Evolutionary conservation across 2,888 invertebrate genomes (phyloP).

Genomic region (Anodontia alba): DNA sequence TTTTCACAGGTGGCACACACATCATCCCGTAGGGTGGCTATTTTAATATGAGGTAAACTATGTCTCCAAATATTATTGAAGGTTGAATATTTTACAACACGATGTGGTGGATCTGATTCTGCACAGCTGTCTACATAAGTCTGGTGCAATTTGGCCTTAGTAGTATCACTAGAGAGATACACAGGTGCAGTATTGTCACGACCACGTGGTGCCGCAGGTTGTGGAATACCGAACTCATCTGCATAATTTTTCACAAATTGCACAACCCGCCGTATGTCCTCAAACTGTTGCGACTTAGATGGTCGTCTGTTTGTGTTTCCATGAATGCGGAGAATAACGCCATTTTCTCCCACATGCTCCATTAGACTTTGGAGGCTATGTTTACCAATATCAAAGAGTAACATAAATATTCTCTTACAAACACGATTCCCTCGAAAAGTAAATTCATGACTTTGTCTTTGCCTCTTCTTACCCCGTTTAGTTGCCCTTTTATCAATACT

Average conservation of each 20-base stretch:
- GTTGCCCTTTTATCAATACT: no score
- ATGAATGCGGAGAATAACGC: no score
- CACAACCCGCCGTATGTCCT: not conserved
- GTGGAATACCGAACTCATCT: not conserved
- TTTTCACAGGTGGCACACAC: slow-evolving; percentile 38
- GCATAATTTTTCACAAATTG: slow-evolving; percentile 13
- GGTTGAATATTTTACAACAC: slow-evolving; percentile 9
- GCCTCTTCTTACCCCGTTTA: no score
- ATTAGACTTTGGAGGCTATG: no score
- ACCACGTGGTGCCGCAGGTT: not conserved
- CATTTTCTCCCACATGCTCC: no score
- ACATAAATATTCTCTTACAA: no score
- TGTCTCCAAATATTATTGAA: slow-evolving; percentile 31
- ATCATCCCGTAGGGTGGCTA: slow-evolving; percentile 31
- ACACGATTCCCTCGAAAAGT: not conserved
- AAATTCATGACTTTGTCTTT: no score
- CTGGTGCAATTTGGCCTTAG: slow-evolving; percentile 2
- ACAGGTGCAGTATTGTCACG: not conserved
- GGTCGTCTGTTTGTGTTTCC: not conserved
- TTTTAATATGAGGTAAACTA: slow-evolving; percentile 36
- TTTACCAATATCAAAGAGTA: no score
- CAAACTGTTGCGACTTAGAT: slow-evolving; percentile 9
- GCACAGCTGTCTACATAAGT: not conserved
- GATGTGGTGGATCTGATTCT: not conserved
- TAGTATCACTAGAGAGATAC: not conserved